Conservation (phyloP, 2,888 invertebrate genomes). For the Iselma pallidipennis region DNA sequence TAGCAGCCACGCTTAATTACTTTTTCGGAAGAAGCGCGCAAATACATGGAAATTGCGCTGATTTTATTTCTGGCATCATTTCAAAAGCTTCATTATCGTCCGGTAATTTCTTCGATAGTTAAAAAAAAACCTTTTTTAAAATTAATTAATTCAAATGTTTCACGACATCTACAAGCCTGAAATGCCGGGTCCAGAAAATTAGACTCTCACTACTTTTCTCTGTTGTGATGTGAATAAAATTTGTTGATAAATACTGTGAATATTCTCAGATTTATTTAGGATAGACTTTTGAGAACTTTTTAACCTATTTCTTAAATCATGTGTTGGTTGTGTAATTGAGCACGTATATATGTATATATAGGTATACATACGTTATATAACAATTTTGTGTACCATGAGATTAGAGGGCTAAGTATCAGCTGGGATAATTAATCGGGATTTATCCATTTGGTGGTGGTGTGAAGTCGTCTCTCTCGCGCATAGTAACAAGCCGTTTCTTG, state of each 20-base stretch:
- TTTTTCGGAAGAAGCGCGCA: slow-evolving; percentile 14
- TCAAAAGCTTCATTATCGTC: not conserved
- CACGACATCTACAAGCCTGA: slow-evolving; percentile 3
- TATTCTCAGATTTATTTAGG: not conserved
- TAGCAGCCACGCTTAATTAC: slow-evolving; percentile 22
- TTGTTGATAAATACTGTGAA: not conserved
- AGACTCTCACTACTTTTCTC: not conserved
- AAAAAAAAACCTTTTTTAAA: not conserved
- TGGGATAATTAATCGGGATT: slow-evolving; percentile 35
- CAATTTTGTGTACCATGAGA: not conserved
- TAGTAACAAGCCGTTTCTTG: slow-evolving; percentile 33
- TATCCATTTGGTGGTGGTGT: slow-evolving; percentile 30
- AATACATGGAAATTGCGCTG: slow-evolving; percentile 1
- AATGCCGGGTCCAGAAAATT: not conserved
- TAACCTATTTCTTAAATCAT: not conserved
- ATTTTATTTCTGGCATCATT: slow-evolving; percentile 1
- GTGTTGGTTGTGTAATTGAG: not conserved
- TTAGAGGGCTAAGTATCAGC: slow-evolving; percentile 21
- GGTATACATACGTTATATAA: too few species aligned
- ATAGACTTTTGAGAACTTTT: not conserved
- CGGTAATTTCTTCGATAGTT: not conserved
- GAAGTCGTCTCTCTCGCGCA: slow-evolving; percentile 27
- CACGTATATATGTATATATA: not conserved
- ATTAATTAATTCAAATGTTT: slow-evolving; percentile 3
- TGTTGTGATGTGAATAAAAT: not conserved